Percentiles rank a stretch among this genome's conserved stretches.
phyloP scores from a whole-genome alignment of 2,797 vertebrate genomes.

The Platyrinchus mystaceus region DNA sequence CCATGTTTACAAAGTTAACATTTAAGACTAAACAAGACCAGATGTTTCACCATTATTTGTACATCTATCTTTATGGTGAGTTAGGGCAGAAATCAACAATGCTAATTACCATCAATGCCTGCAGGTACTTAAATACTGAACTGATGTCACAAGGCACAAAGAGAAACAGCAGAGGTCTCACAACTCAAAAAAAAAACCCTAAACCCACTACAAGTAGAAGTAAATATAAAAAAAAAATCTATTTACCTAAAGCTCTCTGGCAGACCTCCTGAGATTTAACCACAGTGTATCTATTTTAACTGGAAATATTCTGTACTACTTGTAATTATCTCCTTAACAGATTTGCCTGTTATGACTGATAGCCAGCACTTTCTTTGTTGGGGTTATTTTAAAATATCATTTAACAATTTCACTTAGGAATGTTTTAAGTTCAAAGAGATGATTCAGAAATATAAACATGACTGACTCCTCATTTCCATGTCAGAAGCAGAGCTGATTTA shows the following conservation, averaged over 20 bases:
- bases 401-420: not conserved
- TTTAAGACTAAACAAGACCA: not conserved
- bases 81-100: not conserved
- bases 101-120: not conserved
- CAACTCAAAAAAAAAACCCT: not conserved
- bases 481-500: not conserved
- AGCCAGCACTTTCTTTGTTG: not conserved
- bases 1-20: not conserved
- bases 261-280: not conserved
- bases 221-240: not conserved
- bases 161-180: not conserved
- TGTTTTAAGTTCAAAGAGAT: not conserved
- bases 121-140: not conserved
- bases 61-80: not conserved
- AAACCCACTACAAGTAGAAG: not conserved
- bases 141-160: not conserved
- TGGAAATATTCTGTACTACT: not conserved
- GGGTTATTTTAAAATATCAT: not conserved
- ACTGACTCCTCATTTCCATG: not conserved
- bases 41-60: not conserved
- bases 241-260: not conserved
- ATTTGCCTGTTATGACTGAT: not conserved
- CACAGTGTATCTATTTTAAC: not conserved
- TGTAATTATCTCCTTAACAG: not conserved
- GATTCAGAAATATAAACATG: not conserved